Percentiles rank a stretch among this genome's conserved stretches.
These are phyloP conservation scores for Kryptolebias ocellatus DNA, from an alignment of 2,797 vertebrate species.

Conservation along the genomic window DNA sequence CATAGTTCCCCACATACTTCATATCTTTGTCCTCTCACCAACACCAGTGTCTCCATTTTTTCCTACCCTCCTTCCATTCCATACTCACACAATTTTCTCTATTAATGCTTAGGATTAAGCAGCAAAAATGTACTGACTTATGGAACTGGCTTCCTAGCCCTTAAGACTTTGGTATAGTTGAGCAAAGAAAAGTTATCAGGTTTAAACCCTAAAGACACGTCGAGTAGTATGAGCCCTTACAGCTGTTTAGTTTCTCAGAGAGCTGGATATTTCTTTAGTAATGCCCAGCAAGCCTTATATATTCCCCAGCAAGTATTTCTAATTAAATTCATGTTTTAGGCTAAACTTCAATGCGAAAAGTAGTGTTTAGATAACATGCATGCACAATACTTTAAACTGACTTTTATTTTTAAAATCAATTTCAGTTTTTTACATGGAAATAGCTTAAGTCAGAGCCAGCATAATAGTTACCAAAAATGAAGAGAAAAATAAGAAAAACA, in stretches of 20 bases:
- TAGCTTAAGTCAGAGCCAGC: neutral
- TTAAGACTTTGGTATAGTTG: slow-evolving; percentile 62
- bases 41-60: slow-evolving; percentile 38
- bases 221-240: slow-evolving; percentile 63
- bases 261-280: slow-evolving; percentile 68
- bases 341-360: slow-evolving; percentile 1
- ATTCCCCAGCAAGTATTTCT: slow-evolving; percentile 35
- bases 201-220: slow-evolving; percentile 69
- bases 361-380: no score
- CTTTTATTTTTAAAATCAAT: neutral
- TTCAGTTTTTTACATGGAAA: neutral
- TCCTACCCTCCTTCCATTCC: slow-evolving; percentile 29
- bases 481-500: neutral
- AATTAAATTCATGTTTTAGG: slow-evolving; percentile 31
- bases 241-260: slow-evolving; percentile 58
- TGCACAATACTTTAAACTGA: no score
- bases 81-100: slow-evolving; percentile 24
- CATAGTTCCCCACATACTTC: slow-evolving; percentile 56
- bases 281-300: slow-evolving; percentile 67
- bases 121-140: slow-evolving; percentile 66
- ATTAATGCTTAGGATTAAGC: slow-evolving; percentile 52
- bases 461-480: neutral
- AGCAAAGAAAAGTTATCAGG: slow-evolving; percentile 65
- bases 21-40: slow-evolving; percentile 41
- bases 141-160: slow-evolving; percentile 63